phyloP scores from a whole-genome alignment of 1,140 invertebrate species.

The Meloidogyne floridensis region DNA sequence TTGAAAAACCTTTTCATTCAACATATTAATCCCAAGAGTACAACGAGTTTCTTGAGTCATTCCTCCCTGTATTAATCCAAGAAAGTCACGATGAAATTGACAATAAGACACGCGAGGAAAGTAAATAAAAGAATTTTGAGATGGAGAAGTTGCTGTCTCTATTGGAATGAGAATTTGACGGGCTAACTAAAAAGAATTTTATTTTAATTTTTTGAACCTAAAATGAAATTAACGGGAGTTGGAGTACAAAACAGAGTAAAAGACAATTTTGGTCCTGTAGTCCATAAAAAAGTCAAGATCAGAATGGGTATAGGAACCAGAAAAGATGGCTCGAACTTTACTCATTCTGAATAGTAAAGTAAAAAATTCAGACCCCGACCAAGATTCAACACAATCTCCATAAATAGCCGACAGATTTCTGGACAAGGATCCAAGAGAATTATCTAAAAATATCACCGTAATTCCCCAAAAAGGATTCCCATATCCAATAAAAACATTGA shows the following conservation, averaged over 20 bases:
- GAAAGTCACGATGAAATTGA: constrained; percentile 22
- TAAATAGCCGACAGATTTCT: too few species aligned
- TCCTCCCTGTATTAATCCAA: constrained; percentile 12
- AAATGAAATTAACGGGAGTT: too few species aligned
- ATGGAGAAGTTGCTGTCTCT: constrained; percentile 12
- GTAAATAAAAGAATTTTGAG: constrained; percentile 8
- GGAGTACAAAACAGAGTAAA: too few species aligned
- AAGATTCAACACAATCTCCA: too few species aligned
- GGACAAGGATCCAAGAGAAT: too few species aligned
- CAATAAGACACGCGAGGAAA: constrained; percentile 26
- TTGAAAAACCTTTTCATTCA: constrained; percentile 29
- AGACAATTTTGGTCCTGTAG: too few species aligned
- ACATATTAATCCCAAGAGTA: constrained; percentile 22
- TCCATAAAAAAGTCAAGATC: too few species aligned
- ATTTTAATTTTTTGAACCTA: too few species aligned
- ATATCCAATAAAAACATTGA: constrained; percentile 24
- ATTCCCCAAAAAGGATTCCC: constrained; percentile 22
- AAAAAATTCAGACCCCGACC: too few species aligned
- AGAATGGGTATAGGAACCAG: too few species aligned
- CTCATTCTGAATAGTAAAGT: too few species aligned
- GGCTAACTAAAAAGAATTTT: background rate
- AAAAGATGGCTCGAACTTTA: too few species aligned
- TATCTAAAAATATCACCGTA: background rate
- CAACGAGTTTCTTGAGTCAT: constrained; percentile 19
- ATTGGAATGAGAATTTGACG: background rate